These are phyloP conservation scores for Nipponacmea schrenckii DNA, from an alignment of 2,888 invertebrate genomes.

Conservation along the genomic window DNA sequence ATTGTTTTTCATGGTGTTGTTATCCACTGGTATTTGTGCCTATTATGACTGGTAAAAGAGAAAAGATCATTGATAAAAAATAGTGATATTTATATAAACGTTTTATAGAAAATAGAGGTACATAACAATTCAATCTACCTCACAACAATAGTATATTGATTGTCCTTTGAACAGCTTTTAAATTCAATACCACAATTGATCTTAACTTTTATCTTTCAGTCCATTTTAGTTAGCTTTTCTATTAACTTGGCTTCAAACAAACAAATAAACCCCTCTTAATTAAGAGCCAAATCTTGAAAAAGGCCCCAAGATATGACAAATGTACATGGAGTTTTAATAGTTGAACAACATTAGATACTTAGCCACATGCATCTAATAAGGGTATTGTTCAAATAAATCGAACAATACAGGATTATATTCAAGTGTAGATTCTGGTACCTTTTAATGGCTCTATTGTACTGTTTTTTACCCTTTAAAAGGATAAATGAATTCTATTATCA, in stretches of 20 bases:
- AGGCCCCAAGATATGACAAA: not conserved
- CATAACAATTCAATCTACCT: constrained; percentile 6
- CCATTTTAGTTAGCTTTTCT: constrained; percentile 6
- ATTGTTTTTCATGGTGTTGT: no score
- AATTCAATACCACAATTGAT: constrained; percentile 8
- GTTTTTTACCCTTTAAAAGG: constrained; percentile 3
- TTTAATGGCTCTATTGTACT: constrained; percentile 4
- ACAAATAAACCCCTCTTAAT: constrained; percentile 8
- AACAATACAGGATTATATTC: constrained; percentile 1
- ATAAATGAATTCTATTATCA: constrained; percentile 7
- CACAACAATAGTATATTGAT: constrained; percentile 5
- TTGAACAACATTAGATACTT: constrained; percentile 9
- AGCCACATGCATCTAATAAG: constrained; percentile 2
- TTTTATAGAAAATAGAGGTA: not conserved
- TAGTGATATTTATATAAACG: not conserved
- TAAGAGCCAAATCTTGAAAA: not conserved
- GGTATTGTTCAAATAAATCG: constrained; percentile 2
- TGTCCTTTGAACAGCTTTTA: constrained; percentile 6
- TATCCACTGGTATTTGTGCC: no score
- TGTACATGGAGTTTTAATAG: constrained; percentile 3
- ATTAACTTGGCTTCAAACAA: constrained; percentile 6
- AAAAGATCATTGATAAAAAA: not conserved
- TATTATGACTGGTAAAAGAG: not conserved
- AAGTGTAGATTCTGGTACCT: constrained; percentile 6
- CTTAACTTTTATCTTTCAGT: not conserved